Base-by-base conservation (phyloP, 1,140 invertebrate species). In the Drosophila gunungcola region DNA sequence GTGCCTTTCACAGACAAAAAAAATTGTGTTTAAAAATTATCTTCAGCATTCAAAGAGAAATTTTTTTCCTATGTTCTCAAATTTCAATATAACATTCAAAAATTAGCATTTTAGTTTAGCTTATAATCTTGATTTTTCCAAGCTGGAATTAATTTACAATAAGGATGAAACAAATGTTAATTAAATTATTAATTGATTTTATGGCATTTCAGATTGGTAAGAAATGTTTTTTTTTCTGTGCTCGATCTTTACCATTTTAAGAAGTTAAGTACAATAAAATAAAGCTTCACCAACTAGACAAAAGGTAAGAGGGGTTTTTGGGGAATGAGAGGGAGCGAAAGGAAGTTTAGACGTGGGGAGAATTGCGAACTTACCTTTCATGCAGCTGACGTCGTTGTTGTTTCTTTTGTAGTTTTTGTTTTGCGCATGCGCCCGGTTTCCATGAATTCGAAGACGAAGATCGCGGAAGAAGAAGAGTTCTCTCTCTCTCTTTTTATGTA, bases 381-480 rank as follows among this genome's bases (percentile, higher is more conserved):
- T 77, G 74, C 74, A 77, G 56, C 63, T 60, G 57, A 61, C 74
- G 29, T 60, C 12, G 49, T 27, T 41, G 64, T 34, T 36, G 56
- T 72, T 57, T 16, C 52, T 68, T 42, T 68, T 62, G 56, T 69
- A 29, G 65, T 52, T 62, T 56, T 62, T 67, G 34, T 62, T 43
- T 48, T 84, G 80, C 84, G 84, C 84, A 88, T 89, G 84, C 84
- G 84, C 65, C 63, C 69, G 68, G 56, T 73, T 60, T 65, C 70
- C 70, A 80, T 76, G 80, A 78, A 81, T 75, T 76, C 49, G 78
- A 83, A 70, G 80, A 80, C 82, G 65, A 60, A 60, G 65, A 75
- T 62, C 61, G 63, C 43, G 55, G 54, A 58, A 63, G 75, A 58
- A 60, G 43, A 78, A 56, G 53, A 73, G 67, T 57, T 43, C 38